Evolutionary conservation across 2,113 vertebrate species (phyloP), one percentile per base, ranked within the genome.

Genomic region (Amphiprion ocellaris): DNA sequence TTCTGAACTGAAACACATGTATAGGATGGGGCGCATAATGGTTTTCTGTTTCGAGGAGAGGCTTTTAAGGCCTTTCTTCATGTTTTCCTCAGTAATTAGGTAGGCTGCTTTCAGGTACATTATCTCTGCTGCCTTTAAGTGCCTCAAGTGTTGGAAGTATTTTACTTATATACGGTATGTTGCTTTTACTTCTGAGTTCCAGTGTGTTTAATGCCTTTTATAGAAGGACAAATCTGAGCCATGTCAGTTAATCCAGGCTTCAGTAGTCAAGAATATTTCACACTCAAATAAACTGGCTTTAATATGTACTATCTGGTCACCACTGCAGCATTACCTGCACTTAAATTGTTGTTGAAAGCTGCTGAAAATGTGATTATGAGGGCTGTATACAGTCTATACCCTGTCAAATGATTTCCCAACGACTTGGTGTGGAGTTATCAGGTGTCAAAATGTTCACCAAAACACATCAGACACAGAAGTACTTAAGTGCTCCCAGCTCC

Each of bases 61-160:
- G 60, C 59, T 74, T 77, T 84, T 47, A 56, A 41, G 30, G 9
- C 11, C 54, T 65, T 74, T 7, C 44, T 69, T 60, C 28, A 56
- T 69, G 19, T 69, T 80, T 66, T 67, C n/a, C 23, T 50, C 16
- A 41, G 21, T 28, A 52, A 30, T 67, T 19, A 63, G 44, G 53
- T 59, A 1, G n/a, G 33, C 23, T 64, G 14, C 12, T 60, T 63
- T 69, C 10, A 23, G 16, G 8, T 26, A 21, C 30, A 50, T 46
- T 47, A 3, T 61, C 12, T 64, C 5, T 1, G 41, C 11, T 46
- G 16, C 16, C 9, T 47, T 21, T 30, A 2, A 2, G 8, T 55
- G 52, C 28, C 17, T 44, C 14, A 33, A 53, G 19, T 12, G 41
- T 26, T 41, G 39, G 19, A 30, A 30, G 5, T 4, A n/a, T 23